These are phyloP conservation scores for Etheostoma nigrum DNA, from an alignment of 2,797 vertebrate genomes.

Conservation along the genomic window DNA sequence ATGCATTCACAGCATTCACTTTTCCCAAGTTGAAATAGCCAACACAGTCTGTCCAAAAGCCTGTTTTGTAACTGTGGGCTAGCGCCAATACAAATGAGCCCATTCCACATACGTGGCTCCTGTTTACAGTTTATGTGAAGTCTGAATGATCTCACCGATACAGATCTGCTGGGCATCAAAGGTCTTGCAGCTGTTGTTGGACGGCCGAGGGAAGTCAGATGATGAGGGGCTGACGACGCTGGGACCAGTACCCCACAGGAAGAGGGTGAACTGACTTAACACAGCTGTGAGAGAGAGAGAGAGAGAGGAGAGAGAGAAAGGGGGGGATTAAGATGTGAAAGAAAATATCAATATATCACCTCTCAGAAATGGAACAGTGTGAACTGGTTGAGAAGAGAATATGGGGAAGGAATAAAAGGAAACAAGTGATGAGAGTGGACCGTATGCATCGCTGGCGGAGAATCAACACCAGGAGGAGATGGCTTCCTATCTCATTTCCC, in stretches of 20 bases:
- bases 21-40: slow-evolving; percentile 39
- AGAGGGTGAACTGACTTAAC: slow-evolving; percentile 93
- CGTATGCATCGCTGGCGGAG: slow-evolving; percentile 48
- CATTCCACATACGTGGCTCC: slow-evolving; percentile 15
- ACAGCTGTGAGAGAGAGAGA: slow-evolving; percentile 83
- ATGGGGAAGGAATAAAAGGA: slow-evolving; percentile 45
- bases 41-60: slow-evolving; percentile 38
- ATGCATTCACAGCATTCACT: slow-evolving; percentile 50
- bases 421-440: slow-evolving; percentile 37
- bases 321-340: slow-evolving; percentile 4
- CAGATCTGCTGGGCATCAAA: slow-evolving; percentile 94
- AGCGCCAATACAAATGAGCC: slow-evolving; percentile 31
- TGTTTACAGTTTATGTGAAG: slow-evolving; percentile 11
- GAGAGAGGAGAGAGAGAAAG: background rate
- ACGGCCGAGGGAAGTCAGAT: slow-evolving; percentile 85
- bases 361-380: slow-evolving; percentile 42
- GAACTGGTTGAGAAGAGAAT: slow-evolving; percentile 46
- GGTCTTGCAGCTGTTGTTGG: slow-evolving; percentile 96
- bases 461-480: slow-evolving; percentile 46
- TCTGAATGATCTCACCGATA: slow-evolving; percentile 86
- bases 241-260: slow-evolving; percentile 91
- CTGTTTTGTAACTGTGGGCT: slow-evolving; percentile 27
- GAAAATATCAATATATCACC: slow-evolving; percentile 52
- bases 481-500: slow-evolving; percentile 20
- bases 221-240: slow-evolving; percentile 83